phyloP scores from a whole-genome alignment of 1,140 invertebrate genomes.

The Pantala flavescens region DNA sequence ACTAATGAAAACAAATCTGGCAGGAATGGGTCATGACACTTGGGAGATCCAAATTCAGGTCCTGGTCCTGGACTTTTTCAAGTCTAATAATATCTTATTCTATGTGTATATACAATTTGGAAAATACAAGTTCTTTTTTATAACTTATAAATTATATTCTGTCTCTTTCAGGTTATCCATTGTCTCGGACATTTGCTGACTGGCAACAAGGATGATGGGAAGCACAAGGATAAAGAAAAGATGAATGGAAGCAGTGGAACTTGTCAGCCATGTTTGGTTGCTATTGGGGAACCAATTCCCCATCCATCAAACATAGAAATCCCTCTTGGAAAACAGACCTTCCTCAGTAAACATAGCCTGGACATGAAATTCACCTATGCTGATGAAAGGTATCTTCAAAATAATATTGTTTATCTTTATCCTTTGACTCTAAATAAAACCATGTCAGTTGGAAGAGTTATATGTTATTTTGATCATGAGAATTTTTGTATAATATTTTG shows the following conservation, averaged over 20 bases:
- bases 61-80: too few species aligned
- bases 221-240: constrained; percentile 23
- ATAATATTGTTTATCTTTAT: constrained; percentile 14
- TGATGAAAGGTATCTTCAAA: constrained; percentile 75
- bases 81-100: too few species aligned
- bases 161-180: constrained; percentile 66
- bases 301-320: constrained; percentile 89
- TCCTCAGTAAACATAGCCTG: constrained; percentile 80
- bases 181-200: constrained; percentile 60
- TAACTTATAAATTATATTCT: too few species aligned
- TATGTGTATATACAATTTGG: too few species aligned
- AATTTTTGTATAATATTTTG: too few species aligned
- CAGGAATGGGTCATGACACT: too few species aligned
- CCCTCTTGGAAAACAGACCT: constrained; percentile 75
- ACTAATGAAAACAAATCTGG: too few species aligned
- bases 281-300: constrained; percentile 77
- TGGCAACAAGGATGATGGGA: constrained; percentile 12
- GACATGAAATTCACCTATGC: constrained; percentile 92
- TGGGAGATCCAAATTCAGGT: too few species aligned
- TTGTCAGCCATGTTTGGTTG: constrained; percentile 47
- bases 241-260: constrained; percentile 27
- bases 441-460: too few species aligned
- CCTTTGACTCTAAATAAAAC: constrained; percentile 17
- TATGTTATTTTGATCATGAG: too few species aligned
- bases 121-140: too few species aligned